Evolutionary conservation across 1,140 invertebrate genomes (phyloP).

Genomic region (Plutomurus gul): DNA sequence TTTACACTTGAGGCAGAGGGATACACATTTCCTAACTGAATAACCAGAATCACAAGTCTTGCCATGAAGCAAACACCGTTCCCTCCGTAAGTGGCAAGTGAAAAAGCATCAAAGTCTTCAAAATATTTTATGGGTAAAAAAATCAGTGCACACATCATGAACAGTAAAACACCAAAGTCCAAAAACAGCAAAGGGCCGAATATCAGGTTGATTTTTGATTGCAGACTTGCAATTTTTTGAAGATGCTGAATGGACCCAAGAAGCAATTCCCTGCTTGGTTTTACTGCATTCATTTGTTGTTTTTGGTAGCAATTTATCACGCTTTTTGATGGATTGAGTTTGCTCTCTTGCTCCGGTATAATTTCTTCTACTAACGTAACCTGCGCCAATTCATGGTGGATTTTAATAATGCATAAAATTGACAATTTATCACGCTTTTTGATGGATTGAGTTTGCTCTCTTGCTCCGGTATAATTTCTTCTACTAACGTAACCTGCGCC

Average conservation of each 20-base stretch:
- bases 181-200: constrained; percentile 34
- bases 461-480: not conserved
- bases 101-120: not conserved
- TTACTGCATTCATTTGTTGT: not conserved
- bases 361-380: not conserved
- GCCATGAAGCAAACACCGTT: not conserved
- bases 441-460: not conserved
- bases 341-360: not conserved
- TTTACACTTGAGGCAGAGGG: not conserved
- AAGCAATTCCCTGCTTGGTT: not conserved
- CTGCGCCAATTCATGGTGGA: not conserved
- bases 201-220: constrained; percentile 10
- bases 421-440: not conserved
- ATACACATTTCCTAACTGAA: constrained; percentile 42
- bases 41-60: constrained; percentile 29
- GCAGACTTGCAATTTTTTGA: constrained; percentile 18
- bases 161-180: constrained; percentile 37
- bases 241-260: not conserved
- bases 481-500: not conserved
- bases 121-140: constrained; percentile 39
- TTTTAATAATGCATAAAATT: not conserved
- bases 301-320: not conserved
- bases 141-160: constrained; percentile 29
- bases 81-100: not conserved
- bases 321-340: not conserved